Evolutionary conservation across 2,797 vertebrate genomes (phyloP).

Genomic region (Leptodactylus fallax): DNA sequence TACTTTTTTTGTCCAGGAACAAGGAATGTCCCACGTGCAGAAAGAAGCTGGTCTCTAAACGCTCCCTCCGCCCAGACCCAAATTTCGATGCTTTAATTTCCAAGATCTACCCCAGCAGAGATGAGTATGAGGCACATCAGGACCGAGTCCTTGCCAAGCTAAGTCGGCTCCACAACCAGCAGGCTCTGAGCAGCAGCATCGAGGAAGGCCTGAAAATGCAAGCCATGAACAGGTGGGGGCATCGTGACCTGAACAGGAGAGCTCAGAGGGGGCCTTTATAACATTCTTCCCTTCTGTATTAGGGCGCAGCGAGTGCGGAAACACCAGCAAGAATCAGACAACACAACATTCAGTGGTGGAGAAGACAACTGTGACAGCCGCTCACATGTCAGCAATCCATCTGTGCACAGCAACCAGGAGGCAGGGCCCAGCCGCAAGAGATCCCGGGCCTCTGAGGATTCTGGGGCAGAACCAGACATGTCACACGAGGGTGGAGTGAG

Average conservation of each 20-base stretch:
- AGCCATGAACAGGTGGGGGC: constrained; percentile 84
- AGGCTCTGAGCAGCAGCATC: constrained; percentile 89
- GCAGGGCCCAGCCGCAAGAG: constrained; percentile 79
- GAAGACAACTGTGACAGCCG: constrained; percentile 86
- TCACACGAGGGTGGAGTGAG: constrained; percentile 76
- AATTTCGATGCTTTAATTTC: constrained; percentile 93
- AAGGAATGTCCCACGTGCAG: constrained; percentile 92
- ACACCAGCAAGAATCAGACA: constrained; percentile 85
- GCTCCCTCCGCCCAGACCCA: constrained; percentile 87
- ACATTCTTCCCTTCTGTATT: not conserved
- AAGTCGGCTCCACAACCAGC: constrained; percentile 88
- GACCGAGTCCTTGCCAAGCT: constrained; percentile 87
- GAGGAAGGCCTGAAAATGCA: constrained; percentile 91
- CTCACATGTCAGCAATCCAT: constrained; percentile 83
- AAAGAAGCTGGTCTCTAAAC: constrained; percentile 90
- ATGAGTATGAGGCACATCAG: constrained; percentile 92
- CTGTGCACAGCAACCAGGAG: constrained; percentile 79
- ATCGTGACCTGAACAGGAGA: not conserved
- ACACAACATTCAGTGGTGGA: constrained; percentile 87
- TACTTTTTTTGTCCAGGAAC: constrained; percentile 76
- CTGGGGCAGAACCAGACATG: constrained; percentile 72
- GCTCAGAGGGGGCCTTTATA: not conserved
- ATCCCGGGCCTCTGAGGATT: constrained; percentile 80
- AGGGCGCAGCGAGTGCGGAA: constrained; percentile 87
- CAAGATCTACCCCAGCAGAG: constrained; percentile 91